Evolutionary conservation across 2,113 vertebrate species (phyloP).

Genomic region (Tragelaphus buxtoni): DNA sequence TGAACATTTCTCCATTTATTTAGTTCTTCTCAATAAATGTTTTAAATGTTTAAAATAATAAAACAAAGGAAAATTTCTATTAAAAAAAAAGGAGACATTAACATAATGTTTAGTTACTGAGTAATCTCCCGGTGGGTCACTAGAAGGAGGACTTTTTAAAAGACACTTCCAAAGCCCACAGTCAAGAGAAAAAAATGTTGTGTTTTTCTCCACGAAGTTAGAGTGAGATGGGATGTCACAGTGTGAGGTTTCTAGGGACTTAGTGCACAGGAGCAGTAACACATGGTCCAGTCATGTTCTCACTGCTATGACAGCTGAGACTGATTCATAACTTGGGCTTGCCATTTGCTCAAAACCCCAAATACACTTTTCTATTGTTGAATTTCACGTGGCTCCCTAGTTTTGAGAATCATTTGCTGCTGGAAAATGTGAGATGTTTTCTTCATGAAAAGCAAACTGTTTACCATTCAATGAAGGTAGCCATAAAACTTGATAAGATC

Average conservation of each 20-base stretch:
- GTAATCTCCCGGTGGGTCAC: not conserved
- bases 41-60: not conserved
- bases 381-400: not conserved
- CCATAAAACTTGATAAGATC: not conserved
- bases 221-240: not conserved
- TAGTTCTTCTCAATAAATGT: not conserved
- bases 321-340: not conserved
- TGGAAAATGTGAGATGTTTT: not conserved
- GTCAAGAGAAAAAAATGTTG: not conserved
- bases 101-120: not conserved
- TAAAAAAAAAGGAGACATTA: not conserved
- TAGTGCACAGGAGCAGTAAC: not conserved
- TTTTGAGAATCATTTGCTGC: conserved; percentile 29
- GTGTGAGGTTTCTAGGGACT: not conserved
- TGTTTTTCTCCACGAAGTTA: not conserved
- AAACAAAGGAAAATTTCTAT: not conserved
- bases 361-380: not conserved
- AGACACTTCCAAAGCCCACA: not conserved
- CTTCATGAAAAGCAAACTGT: not conserved
- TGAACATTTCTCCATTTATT: not conserved
- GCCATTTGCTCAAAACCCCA: not conserved
- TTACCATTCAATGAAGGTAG: not conserved
- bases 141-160: not conserved
- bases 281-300: not conserved
- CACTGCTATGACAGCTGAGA: not conserved